These are phyloP conservation scores for Chromis chromis DNA, from an alignment of 2,797 vertebrate species.

Conservation along the genomic window DNA sequence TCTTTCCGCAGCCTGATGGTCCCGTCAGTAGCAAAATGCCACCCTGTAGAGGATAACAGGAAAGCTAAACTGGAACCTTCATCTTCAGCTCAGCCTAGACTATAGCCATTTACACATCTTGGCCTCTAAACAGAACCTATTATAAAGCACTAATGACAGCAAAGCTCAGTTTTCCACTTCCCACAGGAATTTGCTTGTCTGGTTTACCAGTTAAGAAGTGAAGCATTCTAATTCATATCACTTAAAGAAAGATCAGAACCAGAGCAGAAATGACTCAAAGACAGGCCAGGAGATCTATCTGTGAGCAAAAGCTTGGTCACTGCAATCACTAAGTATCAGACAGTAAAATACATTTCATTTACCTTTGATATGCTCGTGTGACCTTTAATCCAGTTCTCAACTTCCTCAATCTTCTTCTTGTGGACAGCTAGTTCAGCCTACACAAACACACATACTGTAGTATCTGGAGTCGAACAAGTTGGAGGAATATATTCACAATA, in stretches of 20 bases:
- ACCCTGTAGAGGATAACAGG: constrained; percentile 77
- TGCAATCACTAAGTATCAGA: not conserved
- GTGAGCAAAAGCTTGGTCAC: not conserved
- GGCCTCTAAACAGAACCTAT: too few species aligned
- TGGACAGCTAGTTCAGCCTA: constrained; percentile 95
- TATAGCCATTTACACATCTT: too few species aligned
- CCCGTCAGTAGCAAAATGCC: constrained; percentile 91
- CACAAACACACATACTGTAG: constrained; percentile 41
- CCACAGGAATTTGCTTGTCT: not conserved
- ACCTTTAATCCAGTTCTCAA: constrained; percentile 91
- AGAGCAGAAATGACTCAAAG: not conserved
- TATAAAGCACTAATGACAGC: not conserved
- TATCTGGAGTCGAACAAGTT: too few species aligned
- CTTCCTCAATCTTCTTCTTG: constrained; percentile 96
- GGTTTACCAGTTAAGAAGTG: too few species aligned
- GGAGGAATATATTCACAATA: too few species aligned
- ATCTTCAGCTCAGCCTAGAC: not conserved
- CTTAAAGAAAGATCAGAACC: not conserved
- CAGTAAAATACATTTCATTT: not conserved
- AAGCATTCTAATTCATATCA: too few species aligned
- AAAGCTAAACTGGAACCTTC: not conserved
- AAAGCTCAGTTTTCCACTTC: not conserved
- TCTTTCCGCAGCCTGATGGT: constrained; percentile 95
- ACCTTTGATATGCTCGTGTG: constrained; percentile 79
- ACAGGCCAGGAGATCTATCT: not conserved